phyloP scores from a whole-genome alignment of 2,888 invertebrate species.

The Lycaena phlaeas region DNA sequence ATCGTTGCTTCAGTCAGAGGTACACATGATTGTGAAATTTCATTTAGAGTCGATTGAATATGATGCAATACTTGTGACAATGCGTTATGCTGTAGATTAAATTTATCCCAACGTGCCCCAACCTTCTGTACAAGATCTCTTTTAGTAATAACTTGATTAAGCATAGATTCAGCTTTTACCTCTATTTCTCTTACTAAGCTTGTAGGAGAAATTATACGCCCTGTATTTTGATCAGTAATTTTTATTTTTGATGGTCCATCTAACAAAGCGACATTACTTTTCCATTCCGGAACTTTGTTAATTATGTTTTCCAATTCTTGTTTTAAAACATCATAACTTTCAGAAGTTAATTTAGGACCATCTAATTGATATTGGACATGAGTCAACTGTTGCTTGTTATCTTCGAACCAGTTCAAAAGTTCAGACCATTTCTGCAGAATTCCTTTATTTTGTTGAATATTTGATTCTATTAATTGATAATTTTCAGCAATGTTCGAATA shows the following conservation, averaged over 20 bases:
- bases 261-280: conserved; percentile 76
- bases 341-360: conserved; percentile 79
- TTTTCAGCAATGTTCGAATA: conserved; percentile 83
- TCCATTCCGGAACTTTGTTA: conserved; percentile 80
- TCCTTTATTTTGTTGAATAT: conserved; percentile 81
- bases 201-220: conserved; percentile 81
- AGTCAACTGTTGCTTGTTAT: conserved; percentile 83
- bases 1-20: conserved; percentile 61
- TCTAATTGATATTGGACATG: conserved; percentile 87
- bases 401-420: conserved; percentile 85
- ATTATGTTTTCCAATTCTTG: conserved; percentile 80
- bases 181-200: conserved; percentile 82
- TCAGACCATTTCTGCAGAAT: conserved; percentile 88
- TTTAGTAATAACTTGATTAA: conserved; percentile 78
- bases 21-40: conserved; percentile 66
- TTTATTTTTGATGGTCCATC: conserved; percentile 79
- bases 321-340: conserved; percentile 79
- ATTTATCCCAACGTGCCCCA: conserved; percentile 83
- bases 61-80: conserved; percentile 77
- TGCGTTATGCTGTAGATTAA: conserved; percentile 80
- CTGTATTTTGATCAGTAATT: conserved; percentile 79
- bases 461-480: conserved; percentile 83
- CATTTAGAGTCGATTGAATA: conserved; percentile 70
- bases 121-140: conserved; percentile 80
- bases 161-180: conserved; percentile 77